A percentile compares a stretch with the other conserved stretches of the same genome.
These are phyloP conservation scores for Chrysolina oricalcia DNA, from an alignment of 2,888 invertebrate species.

Conservation along the genomic window DNA sequence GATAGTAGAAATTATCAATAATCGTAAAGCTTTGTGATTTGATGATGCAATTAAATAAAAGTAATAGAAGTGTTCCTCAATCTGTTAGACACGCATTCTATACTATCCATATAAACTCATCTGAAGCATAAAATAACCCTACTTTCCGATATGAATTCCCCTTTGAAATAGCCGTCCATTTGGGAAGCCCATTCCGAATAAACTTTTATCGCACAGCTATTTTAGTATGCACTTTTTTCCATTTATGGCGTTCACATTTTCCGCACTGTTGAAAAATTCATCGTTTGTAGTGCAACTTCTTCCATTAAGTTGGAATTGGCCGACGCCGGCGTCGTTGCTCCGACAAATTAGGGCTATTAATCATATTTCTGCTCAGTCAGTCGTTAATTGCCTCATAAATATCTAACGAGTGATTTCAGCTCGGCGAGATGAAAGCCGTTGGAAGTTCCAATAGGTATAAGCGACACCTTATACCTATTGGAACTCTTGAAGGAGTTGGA, in stretches of 20 bases:
- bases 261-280: slow-evolving; percentile 9
- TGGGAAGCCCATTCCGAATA: neutral
- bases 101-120: too few relatives aligned
- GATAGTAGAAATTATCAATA: too few relatives aligned
- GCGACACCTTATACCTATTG: too few relatives aligned
- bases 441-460: neutral
- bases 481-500: neutral
- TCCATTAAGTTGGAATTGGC: slow-evolving; percentile 10
- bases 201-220: neutral
- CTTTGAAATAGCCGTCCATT: neutral
- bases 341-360: slow-evolving; percentile 58
- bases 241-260: neutral
- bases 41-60: too few relatives aligned
- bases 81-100: too few relatives aligned
- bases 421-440: neutral
- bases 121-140: neutral
- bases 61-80: too few relatives aligned
- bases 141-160: neutral
- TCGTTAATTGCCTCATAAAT: slow-evolving; percentile 60
- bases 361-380: slow-evolving; percentile 56
- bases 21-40: too few relatives aligned
- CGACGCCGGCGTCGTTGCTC: slow-evolving; percentile 43
- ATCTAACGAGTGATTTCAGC: slow-evolving; percentile 49
- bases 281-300: neutral
- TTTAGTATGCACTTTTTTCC: neutral